A percentile compares a stretch with the other conserved stretches of the same genome.
These are phyloP conservation scores for Rhodeus uyekii DNA, from an alignment of 2,797 vertebrate genomes.

Conservation along the genomic window DNA sequence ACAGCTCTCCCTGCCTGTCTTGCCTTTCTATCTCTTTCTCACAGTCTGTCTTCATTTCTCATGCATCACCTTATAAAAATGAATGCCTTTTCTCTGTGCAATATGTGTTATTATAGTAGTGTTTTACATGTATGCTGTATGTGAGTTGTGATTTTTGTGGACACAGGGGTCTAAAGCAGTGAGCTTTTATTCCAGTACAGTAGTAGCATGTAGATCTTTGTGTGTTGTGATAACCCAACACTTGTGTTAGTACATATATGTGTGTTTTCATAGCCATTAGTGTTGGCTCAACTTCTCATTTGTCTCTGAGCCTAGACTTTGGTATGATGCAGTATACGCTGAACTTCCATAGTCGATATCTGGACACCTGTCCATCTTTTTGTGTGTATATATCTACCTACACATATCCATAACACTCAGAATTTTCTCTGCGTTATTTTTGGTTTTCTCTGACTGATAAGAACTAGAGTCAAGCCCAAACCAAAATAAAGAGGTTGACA, in stretches of 20 bases:
- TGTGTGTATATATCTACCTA: background rate
- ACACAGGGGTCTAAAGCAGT: background rate
- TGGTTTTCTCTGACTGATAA: background rate
- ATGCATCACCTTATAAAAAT: background rate
- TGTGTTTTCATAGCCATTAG: background rate
- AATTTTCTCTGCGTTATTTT: background rate
- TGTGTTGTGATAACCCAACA: conserved; percentile 5
- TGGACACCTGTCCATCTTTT: conserved; percentile 12
- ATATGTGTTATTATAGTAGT: background rate
- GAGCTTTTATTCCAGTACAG: background rate
- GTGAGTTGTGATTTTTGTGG: background rate
- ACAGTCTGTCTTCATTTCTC: background rate
- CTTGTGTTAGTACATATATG: background rate
- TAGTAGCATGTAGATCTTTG: background rate
- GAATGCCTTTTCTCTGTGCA: background rate
- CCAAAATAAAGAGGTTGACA: background rate
- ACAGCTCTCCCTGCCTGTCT: conserved; percentile 27
- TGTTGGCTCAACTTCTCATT: conserved; percentile 1
- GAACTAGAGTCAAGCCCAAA: background rate
- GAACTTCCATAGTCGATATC: conserved; percentile 5
- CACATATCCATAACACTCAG: background rate
- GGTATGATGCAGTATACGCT: background rate
- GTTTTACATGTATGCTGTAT: background rate
- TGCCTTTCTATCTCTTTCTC: background rate
- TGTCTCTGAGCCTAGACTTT: background rate